Evolutionary conservation across 2,113 vertebrate genomes (phyloP).

Genomic region (Oxyura jamaicensis): DNA sequence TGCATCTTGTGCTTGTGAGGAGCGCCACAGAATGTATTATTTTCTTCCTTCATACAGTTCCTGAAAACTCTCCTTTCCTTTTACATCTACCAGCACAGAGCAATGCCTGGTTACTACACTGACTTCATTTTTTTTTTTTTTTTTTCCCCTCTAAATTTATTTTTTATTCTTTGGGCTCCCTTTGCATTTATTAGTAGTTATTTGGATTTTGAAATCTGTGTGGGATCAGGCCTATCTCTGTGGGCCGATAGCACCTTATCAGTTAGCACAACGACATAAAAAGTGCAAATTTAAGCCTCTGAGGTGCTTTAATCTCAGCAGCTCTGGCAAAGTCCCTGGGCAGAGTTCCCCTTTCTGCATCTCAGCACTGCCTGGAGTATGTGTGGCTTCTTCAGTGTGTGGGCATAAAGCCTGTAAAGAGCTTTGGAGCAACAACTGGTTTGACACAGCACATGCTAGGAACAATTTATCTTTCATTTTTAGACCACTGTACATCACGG

Average conservation of each 20-base stretch:
- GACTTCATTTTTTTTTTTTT: neutral
- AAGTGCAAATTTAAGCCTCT: conserved; percentile 25
- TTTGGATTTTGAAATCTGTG: neutral
- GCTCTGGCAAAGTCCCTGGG: neutral
- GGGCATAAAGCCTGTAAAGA: conserved; percentile 61
- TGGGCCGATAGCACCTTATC: neutral
- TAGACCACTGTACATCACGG: neutral
- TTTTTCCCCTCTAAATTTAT: neutral
- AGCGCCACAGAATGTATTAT: neutral
- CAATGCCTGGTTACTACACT: neutral
- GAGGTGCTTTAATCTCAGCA: conserved; percentile 36
- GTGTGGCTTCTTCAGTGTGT: conserved; percentile 17
- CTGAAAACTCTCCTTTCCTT: conserved; percentile 24
- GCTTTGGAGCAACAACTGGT: conserved; percentile 56
- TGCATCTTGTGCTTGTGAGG: neutral
- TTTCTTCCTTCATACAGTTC: neutral
- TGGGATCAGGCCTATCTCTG: neutral
- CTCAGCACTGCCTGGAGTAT: conserved; percentile 7
- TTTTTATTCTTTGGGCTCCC: neutral
- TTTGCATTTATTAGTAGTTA: neutral
- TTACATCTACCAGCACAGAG: neutral
- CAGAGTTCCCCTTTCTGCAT: conserved; percentile 30
- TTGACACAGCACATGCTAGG: neutral
- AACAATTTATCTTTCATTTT: conserved; percentile 43
- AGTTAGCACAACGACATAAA: conserved; percentile 2